These are phyloP conservation scores for Chromis chromis DNA, from an alignment of 2,797 vertebrate genomes.

Conservation along the genomic window DNA sequence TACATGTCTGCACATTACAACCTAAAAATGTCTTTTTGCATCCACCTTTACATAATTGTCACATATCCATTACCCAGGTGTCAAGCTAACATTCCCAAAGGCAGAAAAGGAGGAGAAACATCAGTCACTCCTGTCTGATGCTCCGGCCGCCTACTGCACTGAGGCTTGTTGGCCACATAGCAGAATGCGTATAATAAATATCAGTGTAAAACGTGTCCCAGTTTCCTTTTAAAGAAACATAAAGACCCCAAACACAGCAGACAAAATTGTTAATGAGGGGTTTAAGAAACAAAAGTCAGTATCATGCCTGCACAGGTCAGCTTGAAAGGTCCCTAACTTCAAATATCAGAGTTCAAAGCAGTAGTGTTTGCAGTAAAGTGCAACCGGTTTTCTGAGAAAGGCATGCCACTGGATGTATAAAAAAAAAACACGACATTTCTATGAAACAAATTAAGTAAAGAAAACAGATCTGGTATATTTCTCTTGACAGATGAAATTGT, in stretches of 20 bases:
- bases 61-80: constrained; percentile 14
- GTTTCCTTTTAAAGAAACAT: not conserved
- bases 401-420: no score
- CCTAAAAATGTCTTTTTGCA: constrained; percentile 21
- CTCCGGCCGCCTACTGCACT: not conserved
- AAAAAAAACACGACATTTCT: no score
- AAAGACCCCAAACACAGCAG: not conserved
- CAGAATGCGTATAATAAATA: no score
- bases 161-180: not conserved
- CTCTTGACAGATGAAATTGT: not conserved
- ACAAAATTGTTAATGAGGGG: not conserved
- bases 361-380: not conserved
- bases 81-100: constrained; percentile 4
- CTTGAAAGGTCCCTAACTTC: not conserved
- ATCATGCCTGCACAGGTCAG: not conserved
- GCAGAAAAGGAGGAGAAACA: constrained; percentile 5
- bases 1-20: constrained; percentile 34
- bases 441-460: not conserved
- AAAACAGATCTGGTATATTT: not conserved
- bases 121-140: constrained; percentile 11
- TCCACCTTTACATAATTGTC: constrained; percentile 29
- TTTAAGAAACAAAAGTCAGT: not conserved
- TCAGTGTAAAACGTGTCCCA: not conserved
- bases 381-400: no score
- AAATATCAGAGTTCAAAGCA: not conserved